Evolutionary conservation across 1,140 invertebrate species (phyloP), one percentile per base, ranked within the genome.

Genomic region (Lepidostoma basale): DNA sequence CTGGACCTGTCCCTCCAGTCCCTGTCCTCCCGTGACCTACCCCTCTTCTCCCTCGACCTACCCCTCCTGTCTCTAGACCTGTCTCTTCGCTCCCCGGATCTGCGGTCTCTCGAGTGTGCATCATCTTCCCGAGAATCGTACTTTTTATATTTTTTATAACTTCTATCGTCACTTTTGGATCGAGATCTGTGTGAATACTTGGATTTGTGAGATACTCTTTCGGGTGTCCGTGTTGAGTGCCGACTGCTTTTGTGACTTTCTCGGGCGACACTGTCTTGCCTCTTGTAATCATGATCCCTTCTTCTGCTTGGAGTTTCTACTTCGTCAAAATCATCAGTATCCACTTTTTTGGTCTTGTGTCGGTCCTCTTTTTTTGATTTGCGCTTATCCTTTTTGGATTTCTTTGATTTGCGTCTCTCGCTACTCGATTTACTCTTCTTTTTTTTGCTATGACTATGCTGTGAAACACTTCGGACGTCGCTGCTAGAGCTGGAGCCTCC

Each of bases 41-140:
- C 65, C n/a, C 66, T 45, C 0, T 33, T 42, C 14, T 72, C 70
- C 25, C 62, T 71, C 39, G 62, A 39, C 39, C 64, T 63, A 58
- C 64, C 59, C 56, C 63, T 66, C n/a, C 65, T 59, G 45, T 70
- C 69, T 64, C 65, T 68, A 23, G 59, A 72, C n/a, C 62, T 62
- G 20, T 52, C 52, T 45, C 62, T 40, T 12, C 65, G 20, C 20
- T 68, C 58, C 40, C 58, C 25, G 14, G 65, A 67, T 54, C 58
- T 49, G 30, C 62, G 30, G n/a, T 44, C 67, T 58, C 52, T 65
- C 26, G 47, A 54, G 20, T 22, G 47, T 25, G 30, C 39, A 42
- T 22, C 47, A 12, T 59, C 54, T 26, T 60, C 56, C 10, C 39
- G 25, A 42, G 36, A 23, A 40, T 20, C 52, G 16, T 36, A 9